Base-by-base conservation (phyloP, 2,888 invertebrate species). In the Meganola albula region DNA sequence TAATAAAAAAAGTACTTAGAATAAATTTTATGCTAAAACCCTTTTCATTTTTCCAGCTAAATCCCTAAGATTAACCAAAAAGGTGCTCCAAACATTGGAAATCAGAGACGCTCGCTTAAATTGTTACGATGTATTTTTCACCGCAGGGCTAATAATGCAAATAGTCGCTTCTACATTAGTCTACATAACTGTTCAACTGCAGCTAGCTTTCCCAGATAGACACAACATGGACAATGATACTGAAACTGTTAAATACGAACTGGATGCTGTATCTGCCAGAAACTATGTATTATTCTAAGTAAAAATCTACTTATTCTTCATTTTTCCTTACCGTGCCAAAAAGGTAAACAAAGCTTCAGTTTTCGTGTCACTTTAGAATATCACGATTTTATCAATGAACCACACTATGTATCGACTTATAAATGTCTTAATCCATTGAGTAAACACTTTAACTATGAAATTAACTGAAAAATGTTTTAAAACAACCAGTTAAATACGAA, bases 171-270 rank as follows among this genome's bases (percentile, higher is more conserved):
- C 75, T 0, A 67, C 70, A 1, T 63, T 75, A 13, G 65, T 77
- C 2, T 78, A 74, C 34, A 62, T 77, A 2, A 76, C 71, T 2
- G 68, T 74, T 6, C 75, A 75, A 34, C 38, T 78, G 8, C 75
- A 75, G 31, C 31, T 76, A 6, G 63, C 68, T 0, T 63, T 70
- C 28, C 58, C 64, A 1, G 52, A 54, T 20, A 3, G 8, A 7
- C 35, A 38, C 11, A 51, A 35, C 34, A 6, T 36, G 18, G 29
- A 34, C 12, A 53, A 53, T 12, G 11, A 27, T 11, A 42, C 48
- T 8, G 13, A 24, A 13, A 8, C 12, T 10, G 8, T 14, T 1
- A 29, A 45, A 3, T 43, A 35, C 27, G 37, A 38, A 23, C 34
- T 36, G 12, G 28, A 48, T 6, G 33, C 32, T 11, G 10, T 26